Evolutionary conservation across 2,797 vertebrate genomes (phyloP).

Genomic region (Otolemur crassicaudatus): DNA sequence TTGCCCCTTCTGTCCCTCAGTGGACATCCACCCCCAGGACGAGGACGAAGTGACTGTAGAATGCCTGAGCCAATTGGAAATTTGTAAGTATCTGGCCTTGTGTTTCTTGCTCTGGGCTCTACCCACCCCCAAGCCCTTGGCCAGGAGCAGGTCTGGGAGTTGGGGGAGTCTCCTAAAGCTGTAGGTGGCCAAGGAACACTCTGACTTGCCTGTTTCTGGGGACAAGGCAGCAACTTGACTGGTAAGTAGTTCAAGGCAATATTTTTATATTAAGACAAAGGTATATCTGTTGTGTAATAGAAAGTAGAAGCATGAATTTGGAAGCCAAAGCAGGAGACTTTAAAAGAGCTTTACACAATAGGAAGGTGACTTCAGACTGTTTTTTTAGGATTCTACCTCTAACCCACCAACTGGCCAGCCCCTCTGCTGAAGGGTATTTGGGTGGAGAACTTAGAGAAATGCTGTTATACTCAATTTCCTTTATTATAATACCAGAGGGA

Average conservation of each 20-base stretch:
- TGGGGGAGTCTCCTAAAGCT: neutral
- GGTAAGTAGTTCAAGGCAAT: neutral
- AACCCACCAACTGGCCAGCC: neutral
- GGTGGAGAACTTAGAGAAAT: neutral
- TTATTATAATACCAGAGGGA: neutral
- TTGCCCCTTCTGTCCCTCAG: neutral
- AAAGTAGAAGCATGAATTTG: neutral
- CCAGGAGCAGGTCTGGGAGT: neutral
- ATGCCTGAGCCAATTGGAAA: neutral
- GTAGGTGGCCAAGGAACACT: neutral
- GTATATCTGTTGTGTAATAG: neutral
- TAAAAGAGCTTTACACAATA: neutral
- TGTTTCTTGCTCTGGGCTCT: neutral
- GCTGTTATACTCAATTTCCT: neutral
- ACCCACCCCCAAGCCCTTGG: neutral
- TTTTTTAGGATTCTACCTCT: neutral
- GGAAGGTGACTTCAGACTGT: neutral
- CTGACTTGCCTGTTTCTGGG: neutral
- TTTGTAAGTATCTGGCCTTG: rapidly evolving
- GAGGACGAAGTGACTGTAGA: neutral
- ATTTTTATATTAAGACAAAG: constrained; percentile 25
- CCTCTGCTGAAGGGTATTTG: neutral
- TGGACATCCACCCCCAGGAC: neutral
- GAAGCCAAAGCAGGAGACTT: neutral
- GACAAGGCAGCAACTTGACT: neutral